A percentile compares a stretch with the other conserved stretches of the same genome.
Conservation (phyloP, 2,888 invertebrate species). For the Plemyria rubiginata region DNA sequence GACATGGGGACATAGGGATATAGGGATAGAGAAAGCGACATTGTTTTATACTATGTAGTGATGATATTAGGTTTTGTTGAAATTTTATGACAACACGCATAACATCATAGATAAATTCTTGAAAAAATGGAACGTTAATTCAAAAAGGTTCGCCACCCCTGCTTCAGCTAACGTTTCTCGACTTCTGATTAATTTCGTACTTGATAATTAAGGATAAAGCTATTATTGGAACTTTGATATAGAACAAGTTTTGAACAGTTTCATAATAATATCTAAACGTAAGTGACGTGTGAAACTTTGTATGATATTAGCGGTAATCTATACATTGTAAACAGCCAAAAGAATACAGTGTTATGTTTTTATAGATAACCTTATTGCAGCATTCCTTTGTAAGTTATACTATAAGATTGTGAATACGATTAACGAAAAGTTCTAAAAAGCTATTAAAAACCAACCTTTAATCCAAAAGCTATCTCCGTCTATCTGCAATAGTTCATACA, state of each 20-base stretch:
- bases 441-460: slow-evolving; percentile 61
- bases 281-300: neutral
- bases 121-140: no score
- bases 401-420: neutral
- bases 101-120: no score
- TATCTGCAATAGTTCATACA: slow-evolving; percentile 64
- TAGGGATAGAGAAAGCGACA: no score
- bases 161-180: no score
- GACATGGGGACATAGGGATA: no score
- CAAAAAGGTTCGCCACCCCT: no score
- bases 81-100: no score
- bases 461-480: slow-evolving; percentile 49
- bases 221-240: neutral
- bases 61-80: no score
- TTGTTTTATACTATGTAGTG: no score
- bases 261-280: neutral
- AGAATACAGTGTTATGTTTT: neutral
- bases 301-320: neutral
- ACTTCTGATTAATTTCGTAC: no score
- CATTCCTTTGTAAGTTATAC: neutral
- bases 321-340: neutral
- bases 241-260: neutral
- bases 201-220: no score
- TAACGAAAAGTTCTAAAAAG: neutral
- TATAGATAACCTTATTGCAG: neutral